Evolutionary conservation across 2,888 invertebrate species (phyloP).

Genomic region (Timema podura): DNA sequence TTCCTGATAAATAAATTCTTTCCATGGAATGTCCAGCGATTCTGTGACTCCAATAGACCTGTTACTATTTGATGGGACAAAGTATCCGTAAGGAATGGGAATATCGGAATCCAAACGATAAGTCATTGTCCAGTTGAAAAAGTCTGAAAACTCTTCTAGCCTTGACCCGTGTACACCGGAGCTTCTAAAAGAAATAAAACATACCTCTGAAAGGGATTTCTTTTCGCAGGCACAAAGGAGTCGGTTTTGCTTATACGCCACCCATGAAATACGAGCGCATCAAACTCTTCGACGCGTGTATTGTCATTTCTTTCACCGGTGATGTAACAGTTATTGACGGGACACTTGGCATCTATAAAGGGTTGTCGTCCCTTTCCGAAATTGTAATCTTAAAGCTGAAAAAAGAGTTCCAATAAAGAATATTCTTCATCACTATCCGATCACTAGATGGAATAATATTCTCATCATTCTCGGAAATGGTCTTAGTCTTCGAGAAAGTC

Average conservation of each 20-base stretch:
- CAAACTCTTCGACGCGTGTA: conserved; percentile 44
- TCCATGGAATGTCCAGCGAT: neutral
- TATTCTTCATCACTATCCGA: conserved; percentile 13
- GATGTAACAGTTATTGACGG: conserved; percentile 47
- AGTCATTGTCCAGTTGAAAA: conserved; percentile 69
- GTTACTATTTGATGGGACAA: conserved; percentile 32
- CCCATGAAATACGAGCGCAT: conserved; percentile 52
- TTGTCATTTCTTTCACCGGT: neutral
- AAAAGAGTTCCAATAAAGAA: conserved; percentile 41
- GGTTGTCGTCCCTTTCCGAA: conserved; percentile 37
- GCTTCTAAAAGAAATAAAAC: conserved; percentile 51
- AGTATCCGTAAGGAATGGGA: conserved; percentile 60
- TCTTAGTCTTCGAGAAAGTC: too few species aligned
- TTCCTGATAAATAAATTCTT: neutral
- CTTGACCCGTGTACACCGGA: conserved; percentile 38
- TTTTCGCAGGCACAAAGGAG: conserved; percentile 45
- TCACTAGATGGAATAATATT: too few species aligned
- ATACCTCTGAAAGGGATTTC: conserved; percentile 45
- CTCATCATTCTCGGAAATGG: too few species aligned
- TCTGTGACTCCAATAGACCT: neutral
- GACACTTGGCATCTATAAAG: conserved; percentile 39
- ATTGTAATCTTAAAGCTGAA: conserved; percentile 38
- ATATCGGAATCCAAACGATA: conserved; percentile 60
- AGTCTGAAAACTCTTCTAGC: conserved; percentile 39
- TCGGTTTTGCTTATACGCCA: conserved; percentile 29